Evolutionary conservation across 2,888 invertebrate genomes (phyloP), one percentile per base, ranked within the genome.

Genomic region (Sylvicola cinctus): DNA sequence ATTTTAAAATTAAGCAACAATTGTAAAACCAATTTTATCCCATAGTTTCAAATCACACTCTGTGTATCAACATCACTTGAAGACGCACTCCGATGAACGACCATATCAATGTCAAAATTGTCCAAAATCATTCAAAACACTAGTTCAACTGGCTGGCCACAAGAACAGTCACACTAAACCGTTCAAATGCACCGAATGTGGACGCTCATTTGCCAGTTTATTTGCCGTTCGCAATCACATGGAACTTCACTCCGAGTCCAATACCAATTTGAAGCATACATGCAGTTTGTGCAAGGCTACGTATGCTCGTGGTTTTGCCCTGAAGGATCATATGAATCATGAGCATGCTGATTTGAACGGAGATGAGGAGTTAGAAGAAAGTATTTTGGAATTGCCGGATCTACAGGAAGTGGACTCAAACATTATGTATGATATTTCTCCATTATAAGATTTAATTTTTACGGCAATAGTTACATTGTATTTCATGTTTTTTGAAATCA

Each of bases 101-200:
- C 68, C 71, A 5, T 81, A 78, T 52, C 71, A 71, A 42, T 81
- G 81, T 45, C 71, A 77, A 1, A 72, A 59, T 47, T 81, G 81
- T 41, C 72, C 77, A 0, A 81, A 81, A 47, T 69, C 77, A 2
- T 81, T 81, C 55, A 81, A 80, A 47, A 81, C 80, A 0, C 68
- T 74, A 0, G 81, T 81, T 0, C 80, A 80, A 45, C 56, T 81
- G 2, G 74, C 77, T 2, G 79, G 78, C 0, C 81, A 81, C 43
- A 79, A 74, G 52, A 81, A 81, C 48, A 76, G 75, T 7, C 81
- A 81, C 45, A 78, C 73, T 0, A 81, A 81, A 49, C 81, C 81
- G 0, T 81, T 78, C 47, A 67, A 70, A 2, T 81, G 81, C 44
- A 70, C 69, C 7, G 70, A 74, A 43, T 81, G 81, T 47, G 74